Conservation (phyloP, 2,797 vertebrate genomes). For the Poecilia gillii region DNA sequence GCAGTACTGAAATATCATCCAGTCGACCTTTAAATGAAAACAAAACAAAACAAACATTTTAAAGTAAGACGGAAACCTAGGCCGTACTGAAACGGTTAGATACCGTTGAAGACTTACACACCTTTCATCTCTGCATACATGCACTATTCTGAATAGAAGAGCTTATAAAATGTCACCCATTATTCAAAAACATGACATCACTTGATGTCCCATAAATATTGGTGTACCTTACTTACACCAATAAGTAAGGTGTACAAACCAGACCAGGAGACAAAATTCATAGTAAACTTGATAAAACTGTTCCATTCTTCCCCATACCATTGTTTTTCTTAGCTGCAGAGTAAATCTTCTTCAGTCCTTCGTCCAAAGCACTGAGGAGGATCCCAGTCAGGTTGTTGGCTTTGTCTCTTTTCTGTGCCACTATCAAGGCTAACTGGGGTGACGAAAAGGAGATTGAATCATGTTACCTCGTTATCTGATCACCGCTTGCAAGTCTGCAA, state of each 20-base stretch:
- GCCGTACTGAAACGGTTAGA: background rate
- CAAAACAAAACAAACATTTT: background rate
- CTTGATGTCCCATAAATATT: background rate
- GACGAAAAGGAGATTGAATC: slow-evolving; percentile 34
- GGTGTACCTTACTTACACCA: background rate
- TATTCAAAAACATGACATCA: background rate
- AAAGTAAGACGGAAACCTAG: background rate
- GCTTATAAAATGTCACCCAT: background rate
- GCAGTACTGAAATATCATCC: background rate
- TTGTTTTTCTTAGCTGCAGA: slow-evolving; percentile 83
- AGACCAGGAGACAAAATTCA: background rate
- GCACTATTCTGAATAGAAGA: background rate
- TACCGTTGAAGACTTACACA: background rate
- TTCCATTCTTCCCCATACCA: slow-evolving; percentile 68
- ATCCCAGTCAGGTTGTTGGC: slow-evolving; percentile 89
- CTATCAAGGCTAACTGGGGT: slow-evolving; percentile 88
- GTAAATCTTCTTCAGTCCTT: slow-evolving; percentile 89
- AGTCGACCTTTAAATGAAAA: background rate
- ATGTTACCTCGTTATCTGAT: slow-evolving; percentile 6
- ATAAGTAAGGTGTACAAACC: background rate
- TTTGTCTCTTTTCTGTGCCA: slow-evolving; percentile 89
- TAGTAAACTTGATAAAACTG: background rate
- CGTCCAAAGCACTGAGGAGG: slow-evolving; percentile 86
- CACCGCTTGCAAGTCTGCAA: background rate
- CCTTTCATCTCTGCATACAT: background rate